Conservation (phyloP, 2,113 vertebrate species). For the Psittacara wagleri region DNA sequence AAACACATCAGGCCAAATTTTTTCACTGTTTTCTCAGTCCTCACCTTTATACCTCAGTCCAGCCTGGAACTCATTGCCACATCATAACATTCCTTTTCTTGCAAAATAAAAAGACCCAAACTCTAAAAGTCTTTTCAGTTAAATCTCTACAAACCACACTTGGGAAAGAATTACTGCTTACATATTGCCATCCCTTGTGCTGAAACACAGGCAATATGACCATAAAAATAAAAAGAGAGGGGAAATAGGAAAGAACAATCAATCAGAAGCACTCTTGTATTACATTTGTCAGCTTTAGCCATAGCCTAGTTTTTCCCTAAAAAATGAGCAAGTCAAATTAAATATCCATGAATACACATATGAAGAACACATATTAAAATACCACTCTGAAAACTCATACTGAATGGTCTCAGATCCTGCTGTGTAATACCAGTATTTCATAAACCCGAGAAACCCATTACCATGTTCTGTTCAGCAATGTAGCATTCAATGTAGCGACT, state of each 20-base stretch:
- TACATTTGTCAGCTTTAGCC: background rate
- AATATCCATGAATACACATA: background rate
- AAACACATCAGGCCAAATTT: background rate
- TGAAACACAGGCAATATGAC: background rate
- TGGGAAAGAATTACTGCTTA: background rate
- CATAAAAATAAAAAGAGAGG: background rate
- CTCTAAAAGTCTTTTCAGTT: background rate
- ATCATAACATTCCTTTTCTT: background rate
- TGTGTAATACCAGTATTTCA: background rate
- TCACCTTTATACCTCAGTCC: background rate
- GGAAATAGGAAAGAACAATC: background rate
- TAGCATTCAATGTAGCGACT: slow-evolving; percentile 92
- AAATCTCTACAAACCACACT: background rate
- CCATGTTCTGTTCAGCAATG: slow-evolving; percentile 97
- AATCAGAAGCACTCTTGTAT: background rate
- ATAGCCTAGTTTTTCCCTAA: background rate
- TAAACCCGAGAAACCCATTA: slow-evolving; percentile 39
- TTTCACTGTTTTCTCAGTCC: background rate
- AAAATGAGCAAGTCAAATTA: background rate
- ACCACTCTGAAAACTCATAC: background rate
- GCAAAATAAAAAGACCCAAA: background rate
- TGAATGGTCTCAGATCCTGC: background rate
- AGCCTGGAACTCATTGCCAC: background rate
- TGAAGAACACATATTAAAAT: background rate
- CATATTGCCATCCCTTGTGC: background rate